These are phyloP conservation scores for Catagonus wagneri DNA, from an alignment of 2,113 vertebrate species.

Conservation along the genomic window DNA sequence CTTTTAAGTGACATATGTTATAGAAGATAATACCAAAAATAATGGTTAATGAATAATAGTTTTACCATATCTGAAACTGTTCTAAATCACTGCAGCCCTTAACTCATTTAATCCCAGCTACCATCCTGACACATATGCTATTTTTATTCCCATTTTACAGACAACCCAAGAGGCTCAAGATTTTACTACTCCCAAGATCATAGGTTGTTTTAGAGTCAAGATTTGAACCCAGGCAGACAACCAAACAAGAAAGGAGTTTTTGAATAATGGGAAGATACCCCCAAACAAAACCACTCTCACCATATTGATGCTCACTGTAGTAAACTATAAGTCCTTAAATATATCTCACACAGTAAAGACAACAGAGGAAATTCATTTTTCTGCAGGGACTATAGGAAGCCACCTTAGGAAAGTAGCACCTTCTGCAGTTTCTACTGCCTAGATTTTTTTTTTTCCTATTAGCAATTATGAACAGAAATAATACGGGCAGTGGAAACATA, in stretches of 20 bases:
- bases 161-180: not conserved
- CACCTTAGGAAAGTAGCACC: not conserved
- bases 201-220: not conserved
- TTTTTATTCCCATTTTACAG: not conserved
- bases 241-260: not conserved
- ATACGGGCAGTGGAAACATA: not conserved
- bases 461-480: conserved; percentile 62
- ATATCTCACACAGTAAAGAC: not conserved
- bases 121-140: not conserved
- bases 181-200: not conserved
- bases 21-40: not conserved
- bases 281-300: not conserved
- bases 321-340: not conserved
- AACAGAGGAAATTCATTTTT: not conserved
- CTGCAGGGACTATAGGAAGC: not conserved
- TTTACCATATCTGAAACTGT: not conserved
- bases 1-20: not conserved
- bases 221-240: not conserved
- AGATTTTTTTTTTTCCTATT: not conserved
- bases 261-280: not conserved
- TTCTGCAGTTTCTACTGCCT: conserved; percentile 17
- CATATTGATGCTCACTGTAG: not conserved
- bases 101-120: not conserved
- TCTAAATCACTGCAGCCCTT: not conserved
- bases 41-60: not conserved